Percentiles rank a stretch among this genome's conserved stretches.
These are phyloP conservation scores for Corbicula japonica DNA, from an alignment of 2,888 invertebrate genomes.

Conservation along the genomic window DNA sequence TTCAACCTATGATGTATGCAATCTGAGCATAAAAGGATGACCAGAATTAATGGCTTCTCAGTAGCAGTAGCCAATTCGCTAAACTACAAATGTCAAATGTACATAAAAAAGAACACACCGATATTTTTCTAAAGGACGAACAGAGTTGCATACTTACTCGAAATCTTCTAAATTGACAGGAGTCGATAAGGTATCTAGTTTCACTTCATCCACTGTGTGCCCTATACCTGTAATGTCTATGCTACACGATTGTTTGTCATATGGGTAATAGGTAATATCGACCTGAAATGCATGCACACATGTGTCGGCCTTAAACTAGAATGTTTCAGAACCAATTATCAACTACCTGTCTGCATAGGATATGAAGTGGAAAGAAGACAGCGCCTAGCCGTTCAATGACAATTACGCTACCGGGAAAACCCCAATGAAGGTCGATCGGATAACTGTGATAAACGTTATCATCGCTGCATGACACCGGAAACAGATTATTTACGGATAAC, in stretches of 20 bases:
- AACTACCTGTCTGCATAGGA: not conserved
- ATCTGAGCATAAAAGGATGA: too few relatives aligned
- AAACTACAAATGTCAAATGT: not conserved
- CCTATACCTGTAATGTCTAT: conserved; percentile 55
- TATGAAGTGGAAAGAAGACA: not conserved
- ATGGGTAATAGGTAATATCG: conserved; percentile 57
- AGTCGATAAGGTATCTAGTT: conserved; percentile 33
- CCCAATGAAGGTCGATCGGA: not conserved
- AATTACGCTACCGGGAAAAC: not conserved
- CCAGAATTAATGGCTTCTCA: too few relatives aligned
- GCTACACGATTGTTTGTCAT: conserved; percentile 52
- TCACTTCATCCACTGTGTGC: conserved; percentile 54
- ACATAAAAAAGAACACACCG: not conserved
- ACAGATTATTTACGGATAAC: not conserved
- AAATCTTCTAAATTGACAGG: conserved; percentile 56
- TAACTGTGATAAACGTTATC: not conserved
- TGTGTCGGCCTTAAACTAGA: too few relatives aligned
- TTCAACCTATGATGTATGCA: too few relatives aligned
- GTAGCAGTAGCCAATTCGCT: too few relatives aligned
- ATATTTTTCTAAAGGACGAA: not conserved
- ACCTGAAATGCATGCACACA: conserved; percentile 48
- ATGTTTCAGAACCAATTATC: not conserved
- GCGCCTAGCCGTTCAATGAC: not conserved
- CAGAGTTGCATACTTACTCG: conserved; percentile 28
- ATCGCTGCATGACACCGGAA: too few relatives aligned